Conservation (phyloP, 2,888 invertebrate genomes). For the Cybosia mesomella region DNA sequence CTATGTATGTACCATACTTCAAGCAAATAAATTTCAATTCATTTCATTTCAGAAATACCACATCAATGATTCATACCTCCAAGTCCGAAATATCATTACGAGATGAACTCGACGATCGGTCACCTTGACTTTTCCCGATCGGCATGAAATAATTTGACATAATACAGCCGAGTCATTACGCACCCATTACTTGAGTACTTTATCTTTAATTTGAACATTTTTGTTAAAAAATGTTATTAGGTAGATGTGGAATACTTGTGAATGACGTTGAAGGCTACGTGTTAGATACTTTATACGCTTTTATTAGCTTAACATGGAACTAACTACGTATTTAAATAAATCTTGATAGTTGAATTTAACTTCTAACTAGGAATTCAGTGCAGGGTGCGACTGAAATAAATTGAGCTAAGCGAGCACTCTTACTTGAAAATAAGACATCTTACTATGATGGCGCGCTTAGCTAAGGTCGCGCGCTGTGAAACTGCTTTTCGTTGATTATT, state of each 20-base stretch:
- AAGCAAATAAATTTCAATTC: too few species aligned
- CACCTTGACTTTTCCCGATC: slow-evolving; percentile 85
- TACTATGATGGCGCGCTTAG: too few species aligned
- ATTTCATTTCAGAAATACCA: too few species aligned
- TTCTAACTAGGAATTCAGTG: too few species aligned
- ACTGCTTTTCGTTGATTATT: too few species aligned
- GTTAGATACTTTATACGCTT: not conserved
- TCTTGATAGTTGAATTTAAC: not conserved
- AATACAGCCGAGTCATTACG: slow-evolving; percentile 78
- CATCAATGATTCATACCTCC: slow-evolving; percentile 11
- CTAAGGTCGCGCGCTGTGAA: too few species aligned
- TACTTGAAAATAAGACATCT: too few species aligned
- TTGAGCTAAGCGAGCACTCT: too few species aligned
- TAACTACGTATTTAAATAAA: not conserved
- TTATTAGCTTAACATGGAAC: too few species aligned
- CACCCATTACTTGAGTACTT: slow-evolving; percentile 66
- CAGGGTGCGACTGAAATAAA: too few species aligned
- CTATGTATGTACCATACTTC: too few species aligned
- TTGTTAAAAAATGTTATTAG: slow-evolving; percentile 40
- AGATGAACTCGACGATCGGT: slow-evolving; percentile 69
- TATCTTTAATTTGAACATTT: slow-evolving; percentile 57
- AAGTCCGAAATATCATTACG: slow-evolving; percentile 63
- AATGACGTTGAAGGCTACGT: slow-evolving; percentile 15
- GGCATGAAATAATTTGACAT: slow-evolving; percentile 85
- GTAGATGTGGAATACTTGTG: slow-evolving; percentile 10